Conservation (phyloP, 1,140 invertebrate genomes). For the Hyphantria cunea region DNA sequence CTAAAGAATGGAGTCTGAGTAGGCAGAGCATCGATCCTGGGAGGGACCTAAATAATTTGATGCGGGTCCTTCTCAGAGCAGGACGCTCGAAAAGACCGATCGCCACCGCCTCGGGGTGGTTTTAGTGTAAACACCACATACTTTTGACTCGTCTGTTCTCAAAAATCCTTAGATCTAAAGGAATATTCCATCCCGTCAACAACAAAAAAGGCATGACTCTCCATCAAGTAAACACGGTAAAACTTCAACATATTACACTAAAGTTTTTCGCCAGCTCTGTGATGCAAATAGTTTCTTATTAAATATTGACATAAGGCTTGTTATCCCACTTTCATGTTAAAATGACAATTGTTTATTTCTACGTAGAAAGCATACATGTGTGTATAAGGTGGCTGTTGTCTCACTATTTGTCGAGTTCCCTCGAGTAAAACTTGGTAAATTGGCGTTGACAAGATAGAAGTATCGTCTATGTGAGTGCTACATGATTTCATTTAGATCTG, state of each 20-base stretch:
- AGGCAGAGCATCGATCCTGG: too few species aligned
- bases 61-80: too few species aligned
- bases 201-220: too few species aligned
- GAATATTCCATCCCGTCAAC: too few species aligned
- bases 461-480: not conserved
- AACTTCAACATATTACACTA: not conserved
- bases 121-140: too few species aligned
- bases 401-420: conserved; percentile 1
- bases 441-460: conserved; percentile 3
- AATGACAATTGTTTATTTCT: not conserved
- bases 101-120: too few species aligned
- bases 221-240: too few species aligned
- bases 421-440: not conserved
- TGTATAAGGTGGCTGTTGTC: not conserved
- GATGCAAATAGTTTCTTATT: not conserved
- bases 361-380: not conserved
- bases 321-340: not conserved
- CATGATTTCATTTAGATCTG: not conserved
- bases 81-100: too few species aligned
- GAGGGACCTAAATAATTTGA: too few species aligned
- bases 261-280: not conserved
- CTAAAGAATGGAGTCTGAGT: too few species aligned
- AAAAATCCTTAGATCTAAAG: too few species aligned
- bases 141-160: too few species aligned
- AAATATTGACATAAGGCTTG: not conserved